These are phyloP conservation scores for Timema podura DNA, from an alignment of 2,888 invertebrate genomes.

Conservation along the genomic window DNA sequence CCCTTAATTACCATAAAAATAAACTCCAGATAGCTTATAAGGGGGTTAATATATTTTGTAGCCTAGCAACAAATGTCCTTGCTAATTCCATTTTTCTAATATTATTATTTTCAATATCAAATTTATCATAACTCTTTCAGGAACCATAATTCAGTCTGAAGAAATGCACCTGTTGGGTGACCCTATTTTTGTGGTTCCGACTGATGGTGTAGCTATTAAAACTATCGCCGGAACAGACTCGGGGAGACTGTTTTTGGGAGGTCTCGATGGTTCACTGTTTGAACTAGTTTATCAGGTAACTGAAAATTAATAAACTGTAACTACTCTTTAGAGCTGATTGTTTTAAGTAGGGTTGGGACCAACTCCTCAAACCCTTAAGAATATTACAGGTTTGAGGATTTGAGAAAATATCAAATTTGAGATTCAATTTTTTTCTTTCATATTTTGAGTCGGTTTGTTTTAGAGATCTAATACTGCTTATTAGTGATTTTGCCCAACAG, in stretches of 20 bases:
- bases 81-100: no score
- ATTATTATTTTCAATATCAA: no score
- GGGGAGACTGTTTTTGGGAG: slow-evolving; percentile 92
- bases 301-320: background rate
- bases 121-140: slow-evolving; percentile 10
- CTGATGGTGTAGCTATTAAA: slow-evolving; percentile 82
- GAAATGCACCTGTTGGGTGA: slow-evolving; percentile 91
- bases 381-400: background rate
- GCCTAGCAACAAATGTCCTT: no score
- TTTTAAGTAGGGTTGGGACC: background rate
- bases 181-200: slow-evolving; percentile 88
- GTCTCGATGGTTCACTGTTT: slow-evolving; percentile 89
- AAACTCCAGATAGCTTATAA: no score
- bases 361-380: background rate
- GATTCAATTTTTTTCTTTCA: background rate
- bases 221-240: slow-evolving; percentile 73
- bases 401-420: no score
- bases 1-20: no score
- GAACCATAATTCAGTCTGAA: slow-evolving; percentile 47
- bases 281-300: slow-evolving; percentile 89
- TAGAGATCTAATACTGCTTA: no score
- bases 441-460: no score
- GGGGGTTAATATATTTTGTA: no score
- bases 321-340: background rate
- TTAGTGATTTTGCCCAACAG: no score